Conservation (phyloP, 2,888 invertebrate genomes). For the Priocnemis perturbator region DNA sequence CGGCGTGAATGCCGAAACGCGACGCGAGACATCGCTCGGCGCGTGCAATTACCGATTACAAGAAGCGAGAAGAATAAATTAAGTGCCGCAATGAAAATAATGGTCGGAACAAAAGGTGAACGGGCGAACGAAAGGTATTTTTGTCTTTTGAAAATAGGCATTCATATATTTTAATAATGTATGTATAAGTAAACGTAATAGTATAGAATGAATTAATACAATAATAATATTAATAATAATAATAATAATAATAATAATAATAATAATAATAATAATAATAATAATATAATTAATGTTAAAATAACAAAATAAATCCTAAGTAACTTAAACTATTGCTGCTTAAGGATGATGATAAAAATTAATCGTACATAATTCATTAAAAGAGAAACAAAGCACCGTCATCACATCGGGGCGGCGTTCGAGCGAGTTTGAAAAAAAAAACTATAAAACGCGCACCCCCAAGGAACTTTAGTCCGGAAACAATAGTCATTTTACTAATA, state of each 20-base stretch:
- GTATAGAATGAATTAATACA: constrained; percentile 55
- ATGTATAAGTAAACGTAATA: constrained; percentile 67
- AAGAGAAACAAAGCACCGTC: constrained; percentile 74
- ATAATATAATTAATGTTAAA: constrained; percentile 57
- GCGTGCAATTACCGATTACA: too few species aligned
- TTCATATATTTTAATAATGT: constrained; percentile 69
- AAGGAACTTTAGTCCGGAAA: constrained; percentile 73
- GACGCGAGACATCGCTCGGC: too few species aligned
- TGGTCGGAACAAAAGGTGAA: constrained; percentile 9
- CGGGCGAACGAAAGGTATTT: constrained; percentile 34
- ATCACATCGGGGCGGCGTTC: constrained; percentile 70
- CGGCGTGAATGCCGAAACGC: too few species aligned
- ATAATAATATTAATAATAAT: too few species aligned
- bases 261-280: constrained; percentile 53
- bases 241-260: constrained; percentile 55
- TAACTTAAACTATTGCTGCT: constrained; percentile 62
- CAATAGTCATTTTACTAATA: constrained; percentile 31
- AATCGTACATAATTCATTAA: constrained; percentile 47
- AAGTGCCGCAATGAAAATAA: not conserved
- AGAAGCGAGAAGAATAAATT: not conserved
- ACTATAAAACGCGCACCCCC: constrained; percentile 55
- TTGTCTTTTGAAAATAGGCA: constrained; percentile 68
- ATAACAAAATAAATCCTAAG: constrained; percentile 68
- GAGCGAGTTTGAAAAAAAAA: constrained; percentile 43
- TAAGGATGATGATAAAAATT: constrained; percentile 58